Base-by-base conservation (phyloP, 2,888 invertebrate genomes). In the Temnothorax ravouxi region DNA sequence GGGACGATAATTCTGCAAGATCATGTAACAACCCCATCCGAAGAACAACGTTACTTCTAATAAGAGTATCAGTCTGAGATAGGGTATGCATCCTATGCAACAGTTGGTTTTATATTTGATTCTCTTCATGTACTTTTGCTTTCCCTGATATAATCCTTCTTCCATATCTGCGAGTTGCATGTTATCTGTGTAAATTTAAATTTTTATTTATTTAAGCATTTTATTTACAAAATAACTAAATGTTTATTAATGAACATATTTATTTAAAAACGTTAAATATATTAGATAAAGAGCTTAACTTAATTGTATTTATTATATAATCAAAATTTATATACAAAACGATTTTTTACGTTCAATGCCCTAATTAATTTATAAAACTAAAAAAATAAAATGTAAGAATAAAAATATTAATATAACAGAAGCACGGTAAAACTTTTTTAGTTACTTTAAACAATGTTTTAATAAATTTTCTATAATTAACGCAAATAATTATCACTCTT, bases 11-110 rank as follows among this genome's bases (percentile, higher is more conserved):
- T 2, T 52, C n/a, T 90, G 76, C 61, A 79, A 86, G 1, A 83
- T 29, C 4, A 81, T 52, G 41, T 88, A 87, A 83, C 72, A 69
- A 3, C 86, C 52, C 89, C 89, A 89, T 61, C 87, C 91, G 0
- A 90, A 25, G n/a, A 90, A 84, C n/a, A 91, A 18, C 3, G 81
- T 64, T 61, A 90, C 25, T 82, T 89, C 86, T 44, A 92, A 6
- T 38, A 87, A 88, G 0, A 92, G 66, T 71, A 92, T 84, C 3
- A 91, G n/a, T 77, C 88, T 90, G 18, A 88, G 38, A 6, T 71
- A 69, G 29, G 83, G 83, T 56, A 87, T 76, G 3, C 80, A 15
- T 25, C 21, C 50, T 6, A 52, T 66, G 13, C 80, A 88, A 18
- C 2, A n/a, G 1, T 13, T 75, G 0, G 41, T 61, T n/a, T 13